A percentile compares a stretch with the other conserved stretches of the same genome.
phyloP scores from a whole-genome alignment of 1,140 invertebrate species.

The Acromyrmex charruanus region DNA sequence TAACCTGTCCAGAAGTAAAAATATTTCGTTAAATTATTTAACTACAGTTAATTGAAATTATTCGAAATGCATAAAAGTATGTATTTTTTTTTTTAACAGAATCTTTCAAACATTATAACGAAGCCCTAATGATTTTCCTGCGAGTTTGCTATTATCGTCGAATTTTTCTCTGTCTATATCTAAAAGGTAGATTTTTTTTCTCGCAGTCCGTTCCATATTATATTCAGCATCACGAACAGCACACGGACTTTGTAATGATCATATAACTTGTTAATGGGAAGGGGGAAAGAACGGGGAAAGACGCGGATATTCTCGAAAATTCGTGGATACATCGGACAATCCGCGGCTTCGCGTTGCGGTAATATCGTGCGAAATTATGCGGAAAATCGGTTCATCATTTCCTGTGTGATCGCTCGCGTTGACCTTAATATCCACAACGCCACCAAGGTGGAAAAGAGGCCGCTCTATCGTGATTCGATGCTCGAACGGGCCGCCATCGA shows the following conservation, averaged over 20 bases:
- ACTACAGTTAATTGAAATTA: not conserved
- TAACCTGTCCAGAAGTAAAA: not conserved
- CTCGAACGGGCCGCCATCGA: conserved; percentile 41
- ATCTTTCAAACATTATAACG: not conserved
- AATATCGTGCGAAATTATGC: conserved; percentile 44
- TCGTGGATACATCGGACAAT: not conserved
- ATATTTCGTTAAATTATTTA: conserved; percentile 13
- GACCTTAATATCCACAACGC: conserved; percentile 66
- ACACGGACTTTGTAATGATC: conserved; percentile 5
- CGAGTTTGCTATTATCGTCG: not conserved
- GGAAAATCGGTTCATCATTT: conserved; percentile 35
- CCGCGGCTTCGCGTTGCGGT: not conserved
- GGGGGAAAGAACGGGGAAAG: not conserved
- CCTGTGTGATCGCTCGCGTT: conserved; percentile 40
- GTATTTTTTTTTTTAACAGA: not conserved
- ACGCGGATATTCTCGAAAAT: not conserved
- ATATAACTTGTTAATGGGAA: not conserved
- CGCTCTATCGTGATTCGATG: conserved; percentile 63
- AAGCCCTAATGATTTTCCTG: not conserved
- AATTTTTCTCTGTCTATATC: not conserved
- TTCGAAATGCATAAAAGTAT: not conserved
- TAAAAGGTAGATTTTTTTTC: not conserved
- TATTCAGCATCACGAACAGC: not conserved
- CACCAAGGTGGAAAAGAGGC: conserved; percentile 49
- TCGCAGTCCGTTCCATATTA: conserved; percentile 6